Conservation (phyloP, 2,113 vertebrate genomes). For the Regulus satrapa region DNA sequence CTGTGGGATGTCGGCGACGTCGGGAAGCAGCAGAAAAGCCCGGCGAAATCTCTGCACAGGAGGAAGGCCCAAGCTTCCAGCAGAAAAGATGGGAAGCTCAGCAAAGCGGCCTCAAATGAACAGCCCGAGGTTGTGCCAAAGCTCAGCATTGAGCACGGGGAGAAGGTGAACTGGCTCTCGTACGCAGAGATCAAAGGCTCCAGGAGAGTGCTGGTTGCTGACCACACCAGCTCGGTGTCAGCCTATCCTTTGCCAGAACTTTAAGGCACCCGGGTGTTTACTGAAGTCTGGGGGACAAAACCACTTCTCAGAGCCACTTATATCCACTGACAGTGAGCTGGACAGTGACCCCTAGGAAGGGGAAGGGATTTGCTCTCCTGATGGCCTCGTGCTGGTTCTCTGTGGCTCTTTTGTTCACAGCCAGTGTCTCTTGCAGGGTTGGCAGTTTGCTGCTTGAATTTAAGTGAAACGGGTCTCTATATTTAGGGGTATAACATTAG, state of each 20-base stretch:
- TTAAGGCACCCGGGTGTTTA: conserved; percentile 33
- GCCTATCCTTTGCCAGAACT: conserved; percentile 76
- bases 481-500: background rate
- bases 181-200: conserved; percentile 79
- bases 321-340: background rate
- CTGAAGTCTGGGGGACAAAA: background rate
- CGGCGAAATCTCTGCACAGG: conserved; percentile 59
- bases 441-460: background rate
- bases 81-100: conserved; percentile 46
- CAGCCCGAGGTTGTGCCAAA: conserved; percentile 65
- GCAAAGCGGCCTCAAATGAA: background rate
- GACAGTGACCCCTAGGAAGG: background rate
- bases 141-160: conserved; percentile 82
- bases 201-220: conserved; percentile 84
- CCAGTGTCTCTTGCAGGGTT: background rate
- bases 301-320: background rate
- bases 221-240: conserved; percentile 82
- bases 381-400: background rate
- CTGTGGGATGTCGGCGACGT: conserved; percentile 84
- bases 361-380: background rate
- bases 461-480: background rate
- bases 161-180: conserved; percentile 94
- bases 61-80: conserved; percentile 71
- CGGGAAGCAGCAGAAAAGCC: conserved; percentile 70
- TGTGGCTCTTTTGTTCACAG: background rate